A percentile compares a stretch with the other conserved stretches of the same genome.
These are phyloP conservation scores for Ophion obscuratus DNA, from an alignment of 2,888 invertebrate species.

Conservation along the genomic window DNA sequence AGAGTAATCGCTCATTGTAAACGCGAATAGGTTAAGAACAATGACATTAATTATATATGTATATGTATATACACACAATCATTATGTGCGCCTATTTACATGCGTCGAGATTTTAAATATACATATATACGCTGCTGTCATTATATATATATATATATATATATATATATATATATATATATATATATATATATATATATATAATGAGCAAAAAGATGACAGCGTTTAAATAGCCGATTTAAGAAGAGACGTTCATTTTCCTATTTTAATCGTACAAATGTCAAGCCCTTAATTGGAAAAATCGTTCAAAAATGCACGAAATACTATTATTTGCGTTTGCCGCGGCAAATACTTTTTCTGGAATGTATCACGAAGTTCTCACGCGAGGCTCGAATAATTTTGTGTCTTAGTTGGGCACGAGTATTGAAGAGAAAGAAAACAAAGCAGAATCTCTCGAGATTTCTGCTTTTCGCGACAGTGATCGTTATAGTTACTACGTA, in stretches of 20 bases:
- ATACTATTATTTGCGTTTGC: background rate
- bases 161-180: too few relatives aligned
- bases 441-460: background rate
- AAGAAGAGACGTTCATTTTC: background rate
- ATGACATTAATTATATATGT: conserved; percentile 31
- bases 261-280: background rate
- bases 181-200: too few relatives aligned
- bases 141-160: too few relatives aligned
- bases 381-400: conserved; percentile 1
- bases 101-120: conserved; percentile 49
- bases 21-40: conserved; percentile 43
- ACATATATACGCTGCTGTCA: conserved; percentile 18
- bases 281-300: background rate
- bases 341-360: background rate
- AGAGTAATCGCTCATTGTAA: conserved; percentile 35
- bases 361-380: conserved; percentile 43
- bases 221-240: background rate
- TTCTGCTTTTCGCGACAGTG: background rate
- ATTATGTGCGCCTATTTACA: conserved; percentile 62
- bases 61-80: conserved; percentile 52
- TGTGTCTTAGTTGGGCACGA: conserved; percentile 4
- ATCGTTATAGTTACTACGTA: conserved; percentile 7
- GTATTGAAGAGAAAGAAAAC: background rate
- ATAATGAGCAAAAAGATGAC: background rate
- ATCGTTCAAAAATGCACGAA: conserved; percentile 16